phyloP scores from a whole-genome alignment of 2,113 vertebrate genomes.

The Nothocercus nigrocapillus region DNA sequence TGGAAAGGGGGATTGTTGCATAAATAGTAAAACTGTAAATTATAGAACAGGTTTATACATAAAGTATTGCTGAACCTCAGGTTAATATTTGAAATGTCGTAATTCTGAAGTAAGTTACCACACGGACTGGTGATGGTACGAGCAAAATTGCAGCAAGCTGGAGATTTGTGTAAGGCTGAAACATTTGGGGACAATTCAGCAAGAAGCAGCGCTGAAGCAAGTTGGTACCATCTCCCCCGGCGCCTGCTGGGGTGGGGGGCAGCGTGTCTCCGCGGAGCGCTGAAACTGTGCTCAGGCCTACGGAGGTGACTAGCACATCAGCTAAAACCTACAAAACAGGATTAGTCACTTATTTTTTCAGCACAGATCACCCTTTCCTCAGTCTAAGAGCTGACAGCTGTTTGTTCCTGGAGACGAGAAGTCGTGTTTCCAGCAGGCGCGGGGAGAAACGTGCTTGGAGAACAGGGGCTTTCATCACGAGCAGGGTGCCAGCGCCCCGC shows the following conservation, averaged over 20 bases:
- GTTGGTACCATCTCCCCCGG: neutral
- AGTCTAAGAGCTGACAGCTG: neutral
- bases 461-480: neutral
- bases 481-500: neutral
- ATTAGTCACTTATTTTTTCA: neutral
- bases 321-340: neutral
- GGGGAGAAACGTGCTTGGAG: neutral
- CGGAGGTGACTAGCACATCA: conserved; percentile 29
- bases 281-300: neutral
- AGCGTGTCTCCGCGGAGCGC: neutral
- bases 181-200: neutral
- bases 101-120: neutral
- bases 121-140: neutral
- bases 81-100: neutral
- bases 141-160: accelerated
- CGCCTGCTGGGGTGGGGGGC: neutral
- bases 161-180: neutral
- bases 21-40: neutral
- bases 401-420: neutral
- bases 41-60: neutral
- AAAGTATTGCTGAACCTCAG: neutral
- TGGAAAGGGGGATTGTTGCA: neutral
- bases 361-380: neutral
- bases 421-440: neutral
- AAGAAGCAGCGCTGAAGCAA: neutral